Evolutionary conservation across 2,888 invertebrate species (phyloP), one percentile per base, ranked within the genome.

Genomic region (Selenia dentaria): DNA sequence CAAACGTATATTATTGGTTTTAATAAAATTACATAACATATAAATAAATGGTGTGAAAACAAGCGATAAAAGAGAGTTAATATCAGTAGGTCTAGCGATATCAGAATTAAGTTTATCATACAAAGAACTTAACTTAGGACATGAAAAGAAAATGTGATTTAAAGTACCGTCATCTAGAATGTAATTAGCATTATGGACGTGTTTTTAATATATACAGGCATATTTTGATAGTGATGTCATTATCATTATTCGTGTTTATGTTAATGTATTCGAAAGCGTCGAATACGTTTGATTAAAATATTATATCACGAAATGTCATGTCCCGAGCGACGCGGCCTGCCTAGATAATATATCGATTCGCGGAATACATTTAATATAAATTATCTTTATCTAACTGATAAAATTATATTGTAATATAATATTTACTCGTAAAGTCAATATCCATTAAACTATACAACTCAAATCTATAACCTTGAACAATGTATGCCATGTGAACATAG

Each of bases 221-320:
- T 76, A 74, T 74, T 75, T 74, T 51, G 58, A 53, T 54, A 50
- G 57, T 78, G 75, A 77, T 72, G 74, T 79, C 77, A 80, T 65
- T 52, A 55, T 51, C 39, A 13, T 34, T 38, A 27, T 43, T 50
- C 43, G 47, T 57, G 50, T 44, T 56, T 46, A 54, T 62, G 35
- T 57, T 41, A 53, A 54, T 59, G 48, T 45, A 49, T 54, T 54
- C 57, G 62, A 63, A 64, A 58, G 57, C 44, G 44, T 50, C 52
- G 42, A 39, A 34, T 35, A 8, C 24, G 45, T 57, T 50, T 50
- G 47, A 45, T 42, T 42, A 35, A 52, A 51, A 52, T 50, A 51
- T 51, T 42, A 31, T 32, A 48, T 53, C 28, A 39, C 40, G 49
- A 46, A 54, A 55, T 43, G 50, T 51, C 51, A 48, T 39, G 40